Evolutionary conservation across 2,888 invertebrate genomes (phyloP), one percentile per base, ranked within the genome.

Genomic region (Cataglyphis rosenhaueri): DNA sequence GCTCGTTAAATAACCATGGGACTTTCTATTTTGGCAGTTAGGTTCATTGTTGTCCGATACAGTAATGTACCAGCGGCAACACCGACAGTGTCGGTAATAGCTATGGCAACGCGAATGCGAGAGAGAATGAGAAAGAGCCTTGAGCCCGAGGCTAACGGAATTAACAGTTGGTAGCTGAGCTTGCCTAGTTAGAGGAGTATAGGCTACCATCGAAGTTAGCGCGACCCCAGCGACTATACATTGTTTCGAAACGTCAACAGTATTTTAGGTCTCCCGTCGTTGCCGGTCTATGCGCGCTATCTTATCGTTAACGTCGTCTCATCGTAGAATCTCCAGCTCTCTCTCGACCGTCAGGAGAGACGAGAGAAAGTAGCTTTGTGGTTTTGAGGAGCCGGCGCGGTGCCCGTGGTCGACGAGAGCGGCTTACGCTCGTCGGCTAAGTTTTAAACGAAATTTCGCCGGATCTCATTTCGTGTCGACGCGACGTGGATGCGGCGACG

Each of bases 381-480:
- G 90, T 88, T 91, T 88, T 86, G 82, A 82, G 52, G 82, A 82
- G 35, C 65, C 61, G 66, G 25, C 68, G 65, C 62, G 66, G 38
- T 65, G 66, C 57, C 65, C 68, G 71, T 83, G 52, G 75, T 41
- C 57, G 68, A 10, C 81, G 71, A 55, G 66, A 55, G 66, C 66
- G 59, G 78, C 74, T 62, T 68, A 87, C 64, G 83, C 78, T 79
- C 70, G 70, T 64, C 55, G 83, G 83, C 87, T 91, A 92, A 92
- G 92, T 92, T 93, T 92, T 92, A 92, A 92, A 93, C 92, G 91
- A 91, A 93, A 90, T 90, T 92, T 92, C 88, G 87, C 82, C 87
- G 88, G 88, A 92, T 92, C 93, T 92, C 91, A 89, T 92, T 92
- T 91, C 87, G 86, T 85, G 83, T 82, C 84, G 82, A 79, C 73